Evolutionary conservation across 2,797 vertebrate species (phyloP).

Genomic region (Micrastur ruficollis): DNA sequence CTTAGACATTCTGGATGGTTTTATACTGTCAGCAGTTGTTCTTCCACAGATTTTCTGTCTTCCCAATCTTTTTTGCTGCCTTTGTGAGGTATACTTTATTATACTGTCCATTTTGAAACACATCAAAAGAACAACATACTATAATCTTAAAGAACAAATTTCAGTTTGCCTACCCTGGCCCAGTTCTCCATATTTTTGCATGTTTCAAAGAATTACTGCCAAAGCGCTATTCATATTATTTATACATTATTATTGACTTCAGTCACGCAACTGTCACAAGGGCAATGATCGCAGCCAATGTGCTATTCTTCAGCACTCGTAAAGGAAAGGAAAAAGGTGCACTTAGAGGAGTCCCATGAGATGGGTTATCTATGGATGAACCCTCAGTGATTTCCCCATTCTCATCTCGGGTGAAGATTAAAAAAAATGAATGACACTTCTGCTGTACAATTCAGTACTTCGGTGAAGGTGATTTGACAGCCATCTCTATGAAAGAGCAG

Average conservation of each 20-base stretch:
- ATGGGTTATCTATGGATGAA: background rate
- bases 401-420: background rate
- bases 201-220: background rate
- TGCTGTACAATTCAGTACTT: background rate
- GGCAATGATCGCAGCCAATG: background rate
- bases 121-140: background rate
- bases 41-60: background rate
- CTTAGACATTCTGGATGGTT: background rate
- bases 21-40: background rate
- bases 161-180: background rate
- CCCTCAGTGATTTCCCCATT: background rate
- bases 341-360: background rate
- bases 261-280: background rate
- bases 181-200: background rate
- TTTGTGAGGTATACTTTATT: background rate
- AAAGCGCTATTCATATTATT: background rate
- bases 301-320: background rate
- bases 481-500: background rate
- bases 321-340: background rate
- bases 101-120: background rate
- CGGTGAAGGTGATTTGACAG: constrained; percentile 27
- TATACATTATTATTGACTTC: accelerated
- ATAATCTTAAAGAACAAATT: background rate
- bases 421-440: background rate
- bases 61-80: background rate